Evolutionary conservation across 2,888 invertebrate species (phyloP), one percentile per base, ranked within the genome.

Genomic region (Torymus auratus): DNA sequence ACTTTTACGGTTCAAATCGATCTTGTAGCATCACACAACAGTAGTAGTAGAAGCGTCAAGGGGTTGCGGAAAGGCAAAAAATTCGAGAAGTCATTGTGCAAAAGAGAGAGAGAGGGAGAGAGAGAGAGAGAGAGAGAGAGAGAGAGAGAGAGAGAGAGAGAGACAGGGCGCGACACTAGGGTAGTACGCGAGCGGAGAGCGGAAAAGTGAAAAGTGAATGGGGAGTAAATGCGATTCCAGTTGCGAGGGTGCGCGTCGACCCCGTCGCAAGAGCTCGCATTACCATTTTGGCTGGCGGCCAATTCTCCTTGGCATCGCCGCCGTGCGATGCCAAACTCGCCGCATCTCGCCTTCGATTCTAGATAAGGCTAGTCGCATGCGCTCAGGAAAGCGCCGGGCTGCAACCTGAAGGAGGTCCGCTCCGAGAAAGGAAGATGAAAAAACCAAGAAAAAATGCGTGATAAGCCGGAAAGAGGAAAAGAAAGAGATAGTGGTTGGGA

Each of bases 201-300:
- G 53, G 68, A 61, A 65, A 61, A 73, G 81, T 71, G 70, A 50
- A 80, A 82, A 23, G 61, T 70, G 53, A 78, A 81, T 55, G 58
- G 65, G 52, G 58, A 20, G 20, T 72, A 55, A 75, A 60, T 73
- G 73, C 81, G 80, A 83, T 82, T 75, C 64, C 69, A 62, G 68
- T 62, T 75, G 64, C 67, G 79, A 82, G 80, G 74, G 80, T 72
- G 82, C 83, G 82, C 61, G 83, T 82, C 75, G 78, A 80, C 78
- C 71, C 78, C 80, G 80, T 74, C 14, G 50, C 71, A 84, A 75
- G 77, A 77, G 85, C 83, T 86, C 85, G 86, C 88, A 88, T 88
- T 88, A 88, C 88, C 87, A 87, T 88, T 88, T 88, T 88, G 88
- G 88, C 87, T 61, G 69, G 5, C 53, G 67, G 88, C 88, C 88